phyloP scores from a whole-genome alignment of 2,888 invertebrate species.

The Pollenia labialis region DNA sequence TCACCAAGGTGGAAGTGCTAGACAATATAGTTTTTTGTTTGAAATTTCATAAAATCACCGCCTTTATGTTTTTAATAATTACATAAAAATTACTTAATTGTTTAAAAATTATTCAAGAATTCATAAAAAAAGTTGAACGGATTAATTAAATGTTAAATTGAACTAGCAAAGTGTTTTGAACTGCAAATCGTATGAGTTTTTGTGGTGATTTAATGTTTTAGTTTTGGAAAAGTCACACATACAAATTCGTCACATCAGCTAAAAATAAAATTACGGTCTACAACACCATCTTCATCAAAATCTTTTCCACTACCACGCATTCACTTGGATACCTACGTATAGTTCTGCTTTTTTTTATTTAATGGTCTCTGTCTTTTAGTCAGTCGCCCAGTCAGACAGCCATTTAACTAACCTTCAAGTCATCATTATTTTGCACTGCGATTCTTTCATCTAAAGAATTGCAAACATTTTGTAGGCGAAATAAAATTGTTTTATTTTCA shows the following conservation, averaged over 20 bases:
- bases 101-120: neutral
- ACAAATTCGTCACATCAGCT: constrained; percentile 72
- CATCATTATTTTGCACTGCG: constrained; percentile 9
- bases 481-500: neutral
- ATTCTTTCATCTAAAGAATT: constrained; percentile 2
- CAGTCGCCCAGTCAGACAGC: neutral
- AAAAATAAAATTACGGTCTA: constrained; percentile 72
- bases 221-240: constrained; percentile 36
- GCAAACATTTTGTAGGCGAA: constrained; percentile 40
- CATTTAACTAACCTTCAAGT: constrained; percentile 6
- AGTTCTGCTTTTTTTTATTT: neutral
- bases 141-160: neutral
- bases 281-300: constrained; percentile 36
- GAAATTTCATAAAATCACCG: neutral
- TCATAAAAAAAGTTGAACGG: neutral
- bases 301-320: constrained; percentile 19
- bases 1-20: constrained; percentile 53
- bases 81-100: neutral
- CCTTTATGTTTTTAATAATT: neutral
- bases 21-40: constrained; percentile 51
- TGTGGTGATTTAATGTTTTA: constrained; percentile 4
- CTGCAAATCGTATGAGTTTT: neutral
- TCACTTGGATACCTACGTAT: constrained; percentile 29
- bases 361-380: neutral
- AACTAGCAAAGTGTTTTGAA: neutral